These are phyloP conservation scores for Apoderus coryli DNA, from an alignment of 2,888 invertebrate genomes.

Conservation along the genomic window DNA sequence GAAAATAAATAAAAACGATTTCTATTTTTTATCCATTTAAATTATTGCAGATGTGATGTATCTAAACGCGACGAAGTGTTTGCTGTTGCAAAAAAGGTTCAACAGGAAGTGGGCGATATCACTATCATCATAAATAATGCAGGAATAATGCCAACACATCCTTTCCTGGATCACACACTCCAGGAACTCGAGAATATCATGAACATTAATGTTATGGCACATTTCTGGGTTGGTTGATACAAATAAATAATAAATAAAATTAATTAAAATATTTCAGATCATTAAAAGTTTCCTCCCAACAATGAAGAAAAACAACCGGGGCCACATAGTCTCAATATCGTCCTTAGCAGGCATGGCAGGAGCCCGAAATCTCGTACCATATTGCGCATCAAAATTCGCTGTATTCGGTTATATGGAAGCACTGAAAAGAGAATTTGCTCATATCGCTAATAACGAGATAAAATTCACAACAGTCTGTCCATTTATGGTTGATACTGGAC, in stretches of 20 bases:
- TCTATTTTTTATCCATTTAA: conserved; percentile 7
- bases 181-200: conserved; percentile 55
- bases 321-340: conserved; percentile 62
- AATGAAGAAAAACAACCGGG: conserved; percentile 59
- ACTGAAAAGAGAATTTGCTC: conserved; percentile 59
- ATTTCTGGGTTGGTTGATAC: conserved; percentile 60
- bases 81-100: conserved; percentile 45
- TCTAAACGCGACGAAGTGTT: conserved; percentile 53
- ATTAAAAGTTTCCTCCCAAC: conserved; percentile 60
- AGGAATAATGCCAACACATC: conserved; percentile 71
- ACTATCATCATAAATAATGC: conserved; percentile 76
- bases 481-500: conserved; percentile 75
- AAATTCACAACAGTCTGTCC: conserved; percentile 75
- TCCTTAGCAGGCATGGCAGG: conserved; percentile 66
- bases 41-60: conserved; percentile 53
- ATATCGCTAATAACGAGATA: conserved; percentile 36
- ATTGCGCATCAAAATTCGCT: conserved; percentile 70
- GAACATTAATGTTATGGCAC: conserved; percentile 63
- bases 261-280: conserved; percentile 39
- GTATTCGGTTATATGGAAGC: conserved; percentile 77
- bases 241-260: too few species aligned
- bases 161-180: conserved; percentile 47
- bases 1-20: conserved; percentile 5
- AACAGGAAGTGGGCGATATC: conserved; percentile 57
- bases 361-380: conserved; percentile 59